Evolutionary conservation across 2,113 vertebrate species (phyloP), one percentile per base, ranked within the genome.

Genomic region (Burhinus oedicnemus): DNA sequence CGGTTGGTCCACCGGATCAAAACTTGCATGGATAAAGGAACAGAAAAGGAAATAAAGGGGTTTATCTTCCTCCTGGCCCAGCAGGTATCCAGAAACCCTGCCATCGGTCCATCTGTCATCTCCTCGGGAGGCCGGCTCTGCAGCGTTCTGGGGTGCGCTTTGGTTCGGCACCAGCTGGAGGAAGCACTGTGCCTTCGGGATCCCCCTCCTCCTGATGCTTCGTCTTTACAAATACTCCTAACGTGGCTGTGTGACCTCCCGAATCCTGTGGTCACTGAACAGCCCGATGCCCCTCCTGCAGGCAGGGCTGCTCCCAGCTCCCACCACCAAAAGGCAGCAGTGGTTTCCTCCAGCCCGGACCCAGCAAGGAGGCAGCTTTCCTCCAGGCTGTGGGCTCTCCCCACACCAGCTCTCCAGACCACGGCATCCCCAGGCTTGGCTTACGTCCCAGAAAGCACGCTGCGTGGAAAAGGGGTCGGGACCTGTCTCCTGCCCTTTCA

Each of bases 281-380:
- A 62, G 38, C 20, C 40, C 9, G 5, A 32, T 5, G 34, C 11
- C 8, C 15, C 15, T 55, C 34, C 69, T 27, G 40, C 51, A 75
- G 36, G n/a, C n/a, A n/a, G 40, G 40, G 40, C 8, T 11, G 40
- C 40, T 70, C 25, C 72, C 10, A 12, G 7, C 9, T 45, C 30
- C 65, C 82, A 44, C 30, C 51, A 5, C 12, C 12, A 4, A 23
- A 27, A 38, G 3, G 42, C 23, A 51, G n/a, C 52, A 60, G 21
- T 0, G 2, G 2, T 40, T 66, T 14, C 12, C 25, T 71, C 34
- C 60, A 58, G 34, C 36, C 23, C 0, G 0, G 18, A 17, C 23
- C 12, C 44, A 9, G 52, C 0, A 6, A 52, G 54, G 49, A 74
- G 36, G 26, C 15, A 58, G 16, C 8, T 62, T 36, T 77, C 12